A percentile compares a stretch with the other conserved stretches of the same genome.
These are phyloP conservation scores for Haemorhous mexicanus DNA, from an alignment of 2,113 vertebrate species.

Conservation along the genomic window DNA sequence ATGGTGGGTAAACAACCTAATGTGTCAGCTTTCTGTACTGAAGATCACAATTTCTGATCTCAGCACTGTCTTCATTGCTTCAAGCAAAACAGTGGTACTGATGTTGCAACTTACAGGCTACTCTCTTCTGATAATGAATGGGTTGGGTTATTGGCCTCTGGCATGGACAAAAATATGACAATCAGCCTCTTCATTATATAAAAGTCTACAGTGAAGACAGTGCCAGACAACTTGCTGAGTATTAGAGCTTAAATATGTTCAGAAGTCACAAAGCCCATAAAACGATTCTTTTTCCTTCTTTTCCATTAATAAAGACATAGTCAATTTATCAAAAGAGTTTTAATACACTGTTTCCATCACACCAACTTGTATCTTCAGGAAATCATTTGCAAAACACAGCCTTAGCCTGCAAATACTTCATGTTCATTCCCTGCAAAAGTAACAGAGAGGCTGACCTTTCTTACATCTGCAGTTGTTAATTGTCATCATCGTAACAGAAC, in stretches of 20 bases:
- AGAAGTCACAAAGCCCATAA: slow-evolving; percentile 56
- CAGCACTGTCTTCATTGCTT: slow-evolving; percentile 44
- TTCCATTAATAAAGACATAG: slow-evolving; percentile 42
- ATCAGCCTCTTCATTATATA: slow-evolving; percentile 17
- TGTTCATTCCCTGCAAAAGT: slow-evolving; percentile 40
- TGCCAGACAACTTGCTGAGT: slow-evolving; percentile 62
- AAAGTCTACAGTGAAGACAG: slow-evolving; percentile 50
- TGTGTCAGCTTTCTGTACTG: slow-evolving; percentile 41
- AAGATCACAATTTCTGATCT: slow-evolving; percentile 42
- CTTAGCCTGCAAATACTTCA: slow-evolving; percentile 55
- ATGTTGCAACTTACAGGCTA: slow-evolving; percentile 32
- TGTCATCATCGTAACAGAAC: slow-evolving; percentile 62
- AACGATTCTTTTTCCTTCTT: slow-evolving; percentile 56
- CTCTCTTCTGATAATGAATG: slow-evolving; percentile 43
- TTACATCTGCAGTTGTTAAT: slow-evolving; percentile 63
- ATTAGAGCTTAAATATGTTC: slow-evolving; percentile 40
- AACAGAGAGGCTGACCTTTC: slow-evolving; percentile 65
- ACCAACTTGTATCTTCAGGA: slow-evolving; percentile 58
- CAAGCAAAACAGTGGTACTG: slow-evolving; percentile 15
- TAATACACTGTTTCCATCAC: slow-evolving; percentile 37
- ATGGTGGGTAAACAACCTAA: slow-evolving; percentile 29
- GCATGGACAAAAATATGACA: slow-evolving; percentile 54
- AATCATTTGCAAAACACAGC: slow-evolving; percentile 36
- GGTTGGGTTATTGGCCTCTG: slow-evolving; percentile 58
- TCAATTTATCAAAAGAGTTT: slow-evolving; percentile 47